Conservation (phyloP, 2,797 vertebrate genomes). For the Epinephelus awoara region DNA sequence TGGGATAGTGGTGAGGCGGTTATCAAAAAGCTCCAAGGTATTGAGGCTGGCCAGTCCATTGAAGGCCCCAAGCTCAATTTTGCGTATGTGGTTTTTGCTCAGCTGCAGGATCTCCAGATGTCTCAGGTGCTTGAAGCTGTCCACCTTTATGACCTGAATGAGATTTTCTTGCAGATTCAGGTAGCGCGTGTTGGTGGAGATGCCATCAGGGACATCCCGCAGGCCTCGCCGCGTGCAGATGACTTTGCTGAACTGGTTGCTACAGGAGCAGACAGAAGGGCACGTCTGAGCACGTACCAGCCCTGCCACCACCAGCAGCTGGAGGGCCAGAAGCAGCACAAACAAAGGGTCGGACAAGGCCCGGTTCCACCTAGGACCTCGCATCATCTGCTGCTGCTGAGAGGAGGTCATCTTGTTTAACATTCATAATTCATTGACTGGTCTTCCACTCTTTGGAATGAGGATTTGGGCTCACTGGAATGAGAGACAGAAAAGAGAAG, state of each 20-base stretch:
- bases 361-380: slow-evolving; percentile 99
- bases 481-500: slow-evolving; percentile 53
- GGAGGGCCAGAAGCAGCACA: slow-evolving; percentile 98
- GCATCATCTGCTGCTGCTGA: slow-evolving; percentile 99
- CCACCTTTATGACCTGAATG: slow-evolving; percentile 99
- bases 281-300: slow-evolving; percentile 98
- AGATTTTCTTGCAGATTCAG: slow-evolving; percentile 99
- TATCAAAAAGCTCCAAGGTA: slow-evolving; percentile 99
- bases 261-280: slow-evolving; percentile 99
- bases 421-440: slow-evolving; percentile 99
- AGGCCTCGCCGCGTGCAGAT: slow-evolving; percentile 98
- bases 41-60: slow-evolving; percentile 99
- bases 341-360: slow-evolving; percentile 99
- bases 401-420: slow-evolving; percentile 99
- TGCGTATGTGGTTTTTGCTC: slow-evolving; percentile 99
- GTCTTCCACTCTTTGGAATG: slow-evolving; percentile 89
- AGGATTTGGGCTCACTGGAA: slow-evolving; percentile 81
- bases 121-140: slow-evolving; percentile 99
- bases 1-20: slow-evolving; percentile 98
- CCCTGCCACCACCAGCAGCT: slow-evolving; percentile 98
- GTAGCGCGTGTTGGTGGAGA: slow-evolving; percentile 98
- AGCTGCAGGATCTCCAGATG: slow-evolving; percentile 98
- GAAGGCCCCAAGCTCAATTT: slow-evolving; percentile 99
- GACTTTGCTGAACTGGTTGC: slow-evolving; percentile 99
- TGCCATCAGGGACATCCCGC: slow-evolving; percentile 97